Base-by-base conservation (phyloP, 1,140 invertebrate genomes). In the Drosophila asahinai region DNA sequence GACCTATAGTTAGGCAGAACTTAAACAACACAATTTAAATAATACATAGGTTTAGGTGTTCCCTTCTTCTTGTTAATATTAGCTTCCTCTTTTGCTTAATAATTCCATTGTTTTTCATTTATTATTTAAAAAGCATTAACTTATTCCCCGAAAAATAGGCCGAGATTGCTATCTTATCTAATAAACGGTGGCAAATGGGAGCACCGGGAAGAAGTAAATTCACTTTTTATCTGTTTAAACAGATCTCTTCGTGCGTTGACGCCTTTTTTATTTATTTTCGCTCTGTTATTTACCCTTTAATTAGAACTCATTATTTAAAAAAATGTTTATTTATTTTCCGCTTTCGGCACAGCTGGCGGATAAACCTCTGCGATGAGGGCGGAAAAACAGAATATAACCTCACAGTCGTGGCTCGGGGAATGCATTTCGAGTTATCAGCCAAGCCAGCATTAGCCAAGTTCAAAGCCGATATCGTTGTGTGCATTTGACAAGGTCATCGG, bases 311-410 rank as follows among this genome's bases (percentile, higher is more conserved):
- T 89, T 89, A 75, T 83, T 55, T 22, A 47, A 6, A 60, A 63
- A 80, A 64, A 8, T 81, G 70, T 84, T 78, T 89, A 79, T 87
- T 89, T 83, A 54, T 42, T 14, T 43, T 40, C 22, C n/a, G 14
- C 63, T 47, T 22, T 12, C 27, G 36, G 11, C 38, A 38, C 71
- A 74, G 55, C 68, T 73, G 71, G 38, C 36, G 71, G 68, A 72
- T 73, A 73, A 61, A 45, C 70, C 67, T 36, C 30, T n/a, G 2
- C 30, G 19, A 72, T 70, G 36, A 14, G 51, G 33, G 57, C 59
- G 17, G 19, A 48, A 33, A 58, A 22, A 11, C 8, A 54, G 14
- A 70, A 59, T 42, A 19, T n/a, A 49, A 48, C 27, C 15, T 4
- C n/a, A 15, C 1, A 22, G 17, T 36, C 5, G 1, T 8, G 14